These are phyloP conservation scores for Abrostola triplasia DNA, from an alignment of 2,888 invertebrate species.

Conservation along the genomic window DNA sequence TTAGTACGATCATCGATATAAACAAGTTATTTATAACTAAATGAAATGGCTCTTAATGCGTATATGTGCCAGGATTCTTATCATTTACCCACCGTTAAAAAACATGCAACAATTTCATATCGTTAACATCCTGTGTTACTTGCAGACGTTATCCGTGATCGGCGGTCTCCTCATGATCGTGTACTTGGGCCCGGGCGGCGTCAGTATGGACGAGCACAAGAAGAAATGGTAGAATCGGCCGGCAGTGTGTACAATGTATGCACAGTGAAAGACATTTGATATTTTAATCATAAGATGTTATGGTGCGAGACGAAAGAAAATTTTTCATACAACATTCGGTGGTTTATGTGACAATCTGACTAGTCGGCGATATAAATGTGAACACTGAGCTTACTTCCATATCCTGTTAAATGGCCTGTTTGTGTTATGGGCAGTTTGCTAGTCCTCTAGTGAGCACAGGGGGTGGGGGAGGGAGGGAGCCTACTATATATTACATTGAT, in stretches of 20 bases:
- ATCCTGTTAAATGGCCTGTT: constrained; percentile 32
- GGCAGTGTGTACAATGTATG: constrained; percentile 56
- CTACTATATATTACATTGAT: neutral
- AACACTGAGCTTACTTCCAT: constrained; percentile 55
- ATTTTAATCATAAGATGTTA: constrained; percentile 62
- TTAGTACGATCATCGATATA: too few species aligned
- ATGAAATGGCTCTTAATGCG: too few species aligned
- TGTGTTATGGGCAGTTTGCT: constrained; percentile 37
- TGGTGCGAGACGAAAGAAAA: constrained; percentile 53
- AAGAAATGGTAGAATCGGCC: constrained; percentile 95
- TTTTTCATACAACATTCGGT: constrained; percentile 51
- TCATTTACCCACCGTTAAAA: too few species aligned
- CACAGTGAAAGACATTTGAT: constrained; percentile 61
- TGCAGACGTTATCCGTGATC: constrained; percentile 99
- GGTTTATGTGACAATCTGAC: constrained; percentile 59
- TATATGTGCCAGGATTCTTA: too few species aligned
- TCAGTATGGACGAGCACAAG: constrained; percentile 99
- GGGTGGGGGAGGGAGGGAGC: constrained; percentile 12
- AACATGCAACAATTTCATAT: too few species aligned
- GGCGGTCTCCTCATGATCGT: constrained; percentile 99
- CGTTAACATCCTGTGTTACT: constrained; percentile 60
- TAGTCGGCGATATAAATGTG: constrained; percentile 61
- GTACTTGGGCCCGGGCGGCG: constrained; percentile 98
- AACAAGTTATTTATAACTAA: too few species aligned
- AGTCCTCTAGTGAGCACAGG: constrained; percentile 3